Conservation (phyloP, 2,888 invertebrate species). For the Hypercompe scribonia region DNA sequence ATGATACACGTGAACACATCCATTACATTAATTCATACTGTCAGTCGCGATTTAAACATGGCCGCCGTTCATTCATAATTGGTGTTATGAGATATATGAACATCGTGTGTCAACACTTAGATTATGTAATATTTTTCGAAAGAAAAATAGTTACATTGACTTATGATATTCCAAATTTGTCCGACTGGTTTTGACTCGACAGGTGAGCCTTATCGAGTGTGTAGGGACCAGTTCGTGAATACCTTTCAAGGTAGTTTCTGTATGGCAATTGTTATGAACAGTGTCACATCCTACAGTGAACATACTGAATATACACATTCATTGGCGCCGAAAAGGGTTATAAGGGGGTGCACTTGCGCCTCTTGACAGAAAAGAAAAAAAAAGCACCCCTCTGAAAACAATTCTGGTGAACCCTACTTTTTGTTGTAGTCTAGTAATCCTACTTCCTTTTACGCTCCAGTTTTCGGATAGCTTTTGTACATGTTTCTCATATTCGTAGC, state of each 20-base stretch:
- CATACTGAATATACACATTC: too few species aligned
- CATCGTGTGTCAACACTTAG: background rate
- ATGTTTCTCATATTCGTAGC: too few species aligned
- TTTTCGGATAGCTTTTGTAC: too few species aligned
- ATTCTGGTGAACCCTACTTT: too few species aligned
- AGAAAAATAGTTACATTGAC: background rate
- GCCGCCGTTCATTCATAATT: background rate
- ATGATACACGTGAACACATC: slow-evolving; percentile 8
- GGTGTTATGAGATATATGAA: background rate
- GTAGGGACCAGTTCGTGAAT: background rate
- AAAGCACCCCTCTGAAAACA: too few species aligned
- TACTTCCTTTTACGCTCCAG: too few species aligned
- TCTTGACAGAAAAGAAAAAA: too few species aligned
- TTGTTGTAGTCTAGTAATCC: too few species aligned
- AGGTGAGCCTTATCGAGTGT: background rate
- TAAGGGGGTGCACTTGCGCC: too few species aligned
- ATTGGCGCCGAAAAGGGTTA: too few species aligned
- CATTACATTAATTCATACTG: background rate
- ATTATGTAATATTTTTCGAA: background rate
- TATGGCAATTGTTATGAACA: background rate
- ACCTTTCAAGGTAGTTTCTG: background rate
- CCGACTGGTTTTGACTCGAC: background rate
- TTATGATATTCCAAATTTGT: background rate
- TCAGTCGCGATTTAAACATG: background rate
- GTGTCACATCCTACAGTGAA: too few species aligned